A percentile compares a stretch with the other conserved stretches of the same genome.
These are phyloP conservation scores for Stigmatopora nigra DNA, from an alignment of 2,113 vertebrate genomes.

Conservation along the genomic window DNA sequence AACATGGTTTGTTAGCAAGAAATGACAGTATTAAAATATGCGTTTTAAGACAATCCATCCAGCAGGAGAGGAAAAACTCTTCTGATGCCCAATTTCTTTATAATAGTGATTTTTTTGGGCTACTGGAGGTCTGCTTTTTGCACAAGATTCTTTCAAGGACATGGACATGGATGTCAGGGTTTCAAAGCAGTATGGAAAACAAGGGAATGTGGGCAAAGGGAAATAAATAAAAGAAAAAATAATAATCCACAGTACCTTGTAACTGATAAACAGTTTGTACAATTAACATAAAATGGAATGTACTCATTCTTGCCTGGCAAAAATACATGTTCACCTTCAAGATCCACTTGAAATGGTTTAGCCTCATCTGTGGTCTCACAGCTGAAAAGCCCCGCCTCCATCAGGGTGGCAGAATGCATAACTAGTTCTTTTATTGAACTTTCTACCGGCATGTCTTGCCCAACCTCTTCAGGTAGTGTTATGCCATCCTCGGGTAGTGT, in stretches of 20 bases:
- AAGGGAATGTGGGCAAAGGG: not conserved
- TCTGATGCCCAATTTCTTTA: not conserved
- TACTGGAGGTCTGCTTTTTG: constrained; percentile 3
- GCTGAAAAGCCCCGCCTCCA: constrained; percentile 59
- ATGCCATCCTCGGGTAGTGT: constrained; percentile 54
- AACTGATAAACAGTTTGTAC: not conserved
- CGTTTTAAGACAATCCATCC: not conserved
- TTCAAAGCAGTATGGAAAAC: not conserved
- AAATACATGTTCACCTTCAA: constrained; percentile 66
- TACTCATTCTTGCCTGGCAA: not conserved
- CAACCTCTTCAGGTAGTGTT: constrained; percentile 42
- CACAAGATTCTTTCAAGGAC: not conserved
- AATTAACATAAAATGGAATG: not conserved
- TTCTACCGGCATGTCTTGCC: constrained; percentile 44
- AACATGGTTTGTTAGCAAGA: not conserved
- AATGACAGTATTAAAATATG: not conserved
- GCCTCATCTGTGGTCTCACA: constrained; percentile 61
- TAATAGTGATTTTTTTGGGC: not conserved
- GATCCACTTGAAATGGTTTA: constrained; percentile 65
- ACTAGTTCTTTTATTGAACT: constrained; percentile 48
- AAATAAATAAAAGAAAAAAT: not conserved
- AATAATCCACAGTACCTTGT: not conserved
- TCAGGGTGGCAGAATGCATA: constrained; percentile 42
- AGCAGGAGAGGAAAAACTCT: not conserved
- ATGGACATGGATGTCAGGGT: not conserved